phyloP scores from a whole-genome alignment of 2,888 invertebrate species.

The Lapara coniferarum region DNA sequence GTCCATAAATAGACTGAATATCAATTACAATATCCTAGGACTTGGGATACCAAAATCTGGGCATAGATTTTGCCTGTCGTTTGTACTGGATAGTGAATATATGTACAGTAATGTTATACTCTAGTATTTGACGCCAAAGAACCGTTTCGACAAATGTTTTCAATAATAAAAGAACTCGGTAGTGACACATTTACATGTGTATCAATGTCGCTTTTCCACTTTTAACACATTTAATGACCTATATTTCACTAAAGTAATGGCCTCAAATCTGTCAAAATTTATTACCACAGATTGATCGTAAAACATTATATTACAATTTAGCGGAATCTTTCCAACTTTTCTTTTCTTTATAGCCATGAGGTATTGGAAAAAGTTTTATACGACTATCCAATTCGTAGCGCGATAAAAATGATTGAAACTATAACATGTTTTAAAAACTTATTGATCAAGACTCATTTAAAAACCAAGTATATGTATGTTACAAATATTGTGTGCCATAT shows the following conservation, averaged over 20 bases:
- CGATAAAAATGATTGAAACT: background rate
- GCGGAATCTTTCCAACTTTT: slow-evolving; percentile 15
- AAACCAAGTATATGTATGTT: background rate
- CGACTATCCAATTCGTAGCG: background rate
- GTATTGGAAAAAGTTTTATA: slow-evolving; percentile 12
- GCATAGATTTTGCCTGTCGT: too few species aligned
- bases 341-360: slow-evolving; percentile 17
- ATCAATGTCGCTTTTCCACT: background rate
- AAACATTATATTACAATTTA: slow-evolving; percentile 23
- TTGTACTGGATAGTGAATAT: too few species aligned
- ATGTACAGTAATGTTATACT: too few species aligned
- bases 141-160: too few species aligned
- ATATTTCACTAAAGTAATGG: slow-evolving; percentile 17
- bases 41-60: too few species aligned
- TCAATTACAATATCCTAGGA: too few species aligned
- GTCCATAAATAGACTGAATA: too few species aligned
- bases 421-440: background rate
- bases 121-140: too few species aligned
- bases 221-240: slow-evolving; percentile 18
- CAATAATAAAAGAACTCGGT: too few species aligned
- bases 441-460: too few species aligned
- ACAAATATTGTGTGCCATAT: background rate
- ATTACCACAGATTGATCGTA: slow-evolving; percentile 23
- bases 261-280: slow-evolving; percentile 19
- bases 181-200: background rate